These are phyloP conservation scores for Bombus picipes DNA, from an alignment of 1,140 invertebrate genomes.

Conservation along the genomic window DNA sequence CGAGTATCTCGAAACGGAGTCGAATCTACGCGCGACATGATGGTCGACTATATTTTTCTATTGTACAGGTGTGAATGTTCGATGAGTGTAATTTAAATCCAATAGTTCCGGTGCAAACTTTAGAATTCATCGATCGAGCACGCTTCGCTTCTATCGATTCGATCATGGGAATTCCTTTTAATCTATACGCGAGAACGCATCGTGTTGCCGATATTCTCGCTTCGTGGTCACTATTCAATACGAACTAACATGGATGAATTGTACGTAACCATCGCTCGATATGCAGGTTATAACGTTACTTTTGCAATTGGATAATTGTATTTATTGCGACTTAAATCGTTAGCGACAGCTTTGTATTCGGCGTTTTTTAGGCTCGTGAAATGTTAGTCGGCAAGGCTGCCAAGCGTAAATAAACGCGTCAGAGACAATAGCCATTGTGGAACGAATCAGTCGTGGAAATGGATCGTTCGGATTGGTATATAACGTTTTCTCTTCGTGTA, in stretches of 20 bases:
- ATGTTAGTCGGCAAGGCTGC: neutral
- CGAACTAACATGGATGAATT: neutral
- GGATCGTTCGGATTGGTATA: slow-evolving; percentile 9
- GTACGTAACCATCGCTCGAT: neutral
- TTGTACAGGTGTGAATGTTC: neutral
- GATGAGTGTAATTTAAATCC: neutral
- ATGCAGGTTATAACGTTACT: neutral
- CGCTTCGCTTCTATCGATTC: too few species aligned
- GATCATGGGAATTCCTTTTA: neutral
- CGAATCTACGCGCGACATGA: neutral
- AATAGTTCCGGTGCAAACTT: neutral
- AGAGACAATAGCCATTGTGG: slow-evolving; percentile 21
- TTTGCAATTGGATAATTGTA: neutral
- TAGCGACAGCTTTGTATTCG: too few species aligned
- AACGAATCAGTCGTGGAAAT: neutral
- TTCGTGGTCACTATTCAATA: neutral
- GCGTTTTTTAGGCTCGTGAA: neutral
- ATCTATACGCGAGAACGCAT: neutral
- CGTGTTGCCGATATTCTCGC: neutral
- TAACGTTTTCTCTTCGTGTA: neutral
- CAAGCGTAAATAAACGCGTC: neutral
- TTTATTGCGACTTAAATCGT: neutral
- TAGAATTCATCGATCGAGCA: neutral
- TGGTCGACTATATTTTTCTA: neutral
- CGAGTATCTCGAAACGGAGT: neutral